Percentiles rank a stretch among this genome's conserved stretches.
Conservation (phyloP, 2,113 vertebrate genomes). For the Motacilla tschutschensis region DNA sequence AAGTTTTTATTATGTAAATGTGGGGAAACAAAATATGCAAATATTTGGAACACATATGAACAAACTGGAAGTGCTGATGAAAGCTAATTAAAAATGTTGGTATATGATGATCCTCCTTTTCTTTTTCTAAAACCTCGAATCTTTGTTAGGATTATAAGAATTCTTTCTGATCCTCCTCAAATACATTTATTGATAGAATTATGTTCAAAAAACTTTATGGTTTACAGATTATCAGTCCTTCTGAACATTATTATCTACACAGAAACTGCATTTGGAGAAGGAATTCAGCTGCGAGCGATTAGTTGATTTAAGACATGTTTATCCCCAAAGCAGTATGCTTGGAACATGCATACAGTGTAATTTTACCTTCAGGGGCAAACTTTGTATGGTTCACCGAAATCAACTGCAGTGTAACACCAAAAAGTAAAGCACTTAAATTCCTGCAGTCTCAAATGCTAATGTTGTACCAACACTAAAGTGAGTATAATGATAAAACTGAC, state of each 20-base stretch:
- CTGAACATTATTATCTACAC: slow-evolving; percentile 55
- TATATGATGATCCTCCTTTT: neutral
- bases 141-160: neutral
- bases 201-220: neutral
- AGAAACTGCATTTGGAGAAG: slow-evolving; percentile 61
- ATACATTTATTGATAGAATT: neutral
- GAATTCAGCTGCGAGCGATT: slow-evolving; percentile 74
- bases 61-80: neutral
- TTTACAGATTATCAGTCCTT: slow-evolving; percentile 45
- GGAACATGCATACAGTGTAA: slow-evolving; percentile 79
- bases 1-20: neutral
- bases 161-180: neutral
- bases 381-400: slow-evolving; percentile 80
- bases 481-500: neutral
- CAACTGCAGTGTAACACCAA: slow-evolving; percentile 38
- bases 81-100: neutral
- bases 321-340: slow-evolving; percentile 80
- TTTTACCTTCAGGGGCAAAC: slow-evolving; percentile 78
- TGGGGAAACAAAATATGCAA: neutral
- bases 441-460: slow-evolving; percentile 26
- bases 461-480: neutral
- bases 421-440: slow-evolving; percentile 27
- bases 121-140: neutral
- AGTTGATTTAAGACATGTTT: slow-evolving; percentile 85
- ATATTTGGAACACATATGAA: neutral